Conservation (phyloP, 2,888 invertebrate genomes). For the Ellobium chinense region DNA sequence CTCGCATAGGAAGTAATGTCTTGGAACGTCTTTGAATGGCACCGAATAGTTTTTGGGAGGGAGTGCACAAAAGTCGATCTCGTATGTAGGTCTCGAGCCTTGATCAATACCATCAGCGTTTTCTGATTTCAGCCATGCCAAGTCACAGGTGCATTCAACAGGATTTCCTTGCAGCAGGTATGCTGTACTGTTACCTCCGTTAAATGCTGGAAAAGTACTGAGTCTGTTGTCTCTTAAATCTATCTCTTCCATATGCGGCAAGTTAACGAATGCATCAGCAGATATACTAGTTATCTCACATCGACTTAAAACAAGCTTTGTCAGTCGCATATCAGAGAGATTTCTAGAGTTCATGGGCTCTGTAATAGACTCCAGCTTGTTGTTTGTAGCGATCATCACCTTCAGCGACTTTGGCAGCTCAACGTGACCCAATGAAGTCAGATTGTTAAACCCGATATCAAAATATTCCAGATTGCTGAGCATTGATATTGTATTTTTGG, state of each 20-base stretch:
- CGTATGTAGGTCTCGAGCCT: background rate
- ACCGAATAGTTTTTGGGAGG: background rate
- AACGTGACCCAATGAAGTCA: background rate
- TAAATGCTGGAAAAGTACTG: background rate
- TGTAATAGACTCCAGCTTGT: background rate
- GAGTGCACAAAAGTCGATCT: background rate
- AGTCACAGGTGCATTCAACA: background rate
- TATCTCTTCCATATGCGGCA: background rate
- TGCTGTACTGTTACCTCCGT: background rate
- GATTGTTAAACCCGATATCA: background rate
- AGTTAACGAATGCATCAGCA: background rate
- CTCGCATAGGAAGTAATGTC: constrained; percentile 33
- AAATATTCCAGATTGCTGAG: background rate
- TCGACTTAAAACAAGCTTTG: background rate
- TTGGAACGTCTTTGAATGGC: background rate
- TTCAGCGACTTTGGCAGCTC: background rate
- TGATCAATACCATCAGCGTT: background rate
- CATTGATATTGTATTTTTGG: background rate
- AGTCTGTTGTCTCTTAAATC: background rate
- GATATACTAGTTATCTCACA: background rate
- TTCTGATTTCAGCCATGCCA: background rate
- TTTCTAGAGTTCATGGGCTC: background rate
- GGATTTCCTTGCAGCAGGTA: background rate
- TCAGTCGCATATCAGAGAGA: background rate
- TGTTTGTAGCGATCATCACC: background rate